Evolutionary conservation across 2,888 invertebrate species (phyloP), one percentile per base, ranked within the genome.

Genomic region (Leptopilina myrica): DNA sequence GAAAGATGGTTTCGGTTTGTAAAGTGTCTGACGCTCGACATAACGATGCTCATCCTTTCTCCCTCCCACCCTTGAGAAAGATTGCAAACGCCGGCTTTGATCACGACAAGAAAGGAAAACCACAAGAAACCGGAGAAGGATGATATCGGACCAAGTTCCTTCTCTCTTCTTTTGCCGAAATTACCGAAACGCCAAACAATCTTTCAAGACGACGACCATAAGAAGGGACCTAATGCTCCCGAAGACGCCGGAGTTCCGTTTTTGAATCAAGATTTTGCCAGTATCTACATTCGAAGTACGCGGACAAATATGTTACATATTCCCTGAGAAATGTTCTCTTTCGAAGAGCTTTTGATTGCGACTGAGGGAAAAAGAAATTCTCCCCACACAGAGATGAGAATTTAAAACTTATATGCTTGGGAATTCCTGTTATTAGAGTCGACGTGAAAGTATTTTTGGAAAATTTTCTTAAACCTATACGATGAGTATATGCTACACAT

Each of bases 101-200:
- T 73, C 73, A 73, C 56, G 56, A 53, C 79, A 76, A 49, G 76
- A 80, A 69, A 67, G 69, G 80, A 80, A 80, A 80, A 82, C 77
- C 80, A 64, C 81, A 82, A 81, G 80, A 80, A 77, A 77, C 40
- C 64, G 43, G 78, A 78, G 78, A 59, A 46, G 67, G 26, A 64
- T 56, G 73, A 73, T 73, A 73, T 73, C 73, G 73, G 73, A 33
- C 56, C 73, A 73, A 59, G 73, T 73, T 26, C 56, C 56, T 73
- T 14, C 33, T 33, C 33, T 26, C 49, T 49, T 49, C 33, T 64
- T 69, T 80, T 80, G 77, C 78, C 81, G 80, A 84, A 84, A 84
- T 82, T 84, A 84, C 83, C 84, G 84, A 84, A 84, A 84, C 84
- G 84, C 82, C 84, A 79, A 83, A 84, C 83, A 77, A 84, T 84